A percentile compares a stretch with the other conserved stretches of the same genome.
These are phyloP conservation scores for Acholoe squamosa DNA, from an alignment of 2,888 invertebrate species.

Conservation along the genomic window DNA sequence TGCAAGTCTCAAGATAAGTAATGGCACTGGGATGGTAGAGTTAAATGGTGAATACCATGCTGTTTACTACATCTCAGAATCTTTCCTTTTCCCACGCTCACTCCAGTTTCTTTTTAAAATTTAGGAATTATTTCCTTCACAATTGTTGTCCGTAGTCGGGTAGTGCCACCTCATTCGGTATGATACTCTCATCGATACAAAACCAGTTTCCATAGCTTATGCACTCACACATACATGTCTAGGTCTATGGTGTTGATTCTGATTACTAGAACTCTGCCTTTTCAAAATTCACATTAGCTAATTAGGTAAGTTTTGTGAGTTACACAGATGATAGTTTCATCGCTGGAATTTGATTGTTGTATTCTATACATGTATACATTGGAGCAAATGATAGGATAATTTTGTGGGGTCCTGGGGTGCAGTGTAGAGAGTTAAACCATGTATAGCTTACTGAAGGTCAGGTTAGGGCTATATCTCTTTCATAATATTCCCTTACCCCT, in stretches of 20 bases:
- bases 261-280: too few species aligned
- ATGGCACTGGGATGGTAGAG: too few species aligned
- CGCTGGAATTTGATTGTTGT: too few species aligned
- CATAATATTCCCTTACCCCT: neutral
- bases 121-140: neutral
- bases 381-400: neutral
- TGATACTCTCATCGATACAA: neutral
- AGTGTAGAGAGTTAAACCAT: neutral
- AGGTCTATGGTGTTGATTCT: neutral
- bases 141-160: conserved; percentile 27
- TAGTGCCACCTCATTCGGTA: conserved; percentile 4
- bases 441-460: neutral
- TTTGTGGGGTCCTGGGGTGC: neutral
- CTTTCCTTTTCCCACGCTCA: neutral
- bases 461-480: neutral
- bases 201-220: neutral
- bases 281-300: too few species aligned
- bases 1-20: too few species aligned
- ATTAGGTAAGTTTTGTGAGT: too few species aligned
- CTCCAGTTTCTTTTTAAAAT: neutral
- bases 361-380: too few species aligned
- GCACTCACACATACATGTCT: neutral
- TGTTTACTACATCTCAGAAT: neutral
- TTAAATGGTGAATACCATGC: neutral
- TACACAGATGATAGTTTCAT: too few species aligned